Evolutionary conservation across 2,797 vertebrate species (phyloP).

Genomic region (Odontamblyopus rebecca): DNA sequence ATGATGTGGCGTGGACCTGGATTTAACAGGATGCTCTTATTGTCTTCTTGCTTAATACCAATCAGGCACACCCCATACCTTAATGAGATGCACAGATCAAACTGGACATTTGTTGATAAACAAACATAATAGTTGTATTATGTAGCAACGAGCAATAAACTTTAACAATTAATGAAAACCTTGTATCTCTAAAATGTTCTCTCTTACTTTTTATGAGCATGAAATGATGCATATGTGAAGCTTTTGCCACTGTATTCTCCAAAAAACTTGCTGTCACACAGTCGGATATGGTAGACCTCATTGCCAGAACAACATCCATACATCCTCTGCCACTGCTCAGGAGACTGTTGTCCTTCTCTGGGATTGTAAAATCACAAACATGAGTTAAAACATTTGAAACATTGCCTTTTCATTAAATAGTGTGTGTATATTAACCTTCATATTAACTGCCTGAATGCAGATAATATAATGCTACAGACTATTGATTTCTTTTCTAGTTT

Average conservation of each 20-base stretch:
- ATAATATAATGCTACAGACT: neutral
- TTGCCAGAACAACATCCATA: constrained; percentile 97
- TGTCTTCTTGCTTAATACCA: constrained; percentile 87
- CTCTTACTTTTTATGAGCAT: constrained; percentile 97
- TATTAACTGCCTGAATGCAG: no score
- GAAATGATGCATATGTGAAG: constrained; percentile 97
- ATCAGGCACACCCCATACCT: constrained; percentile 91
- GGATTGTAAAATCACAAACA: neutral
- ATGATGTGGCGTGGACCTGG: constrained; percentile 89
- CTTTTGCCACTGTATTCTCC: constrained; percentile 96
- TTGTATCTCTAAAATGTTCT: neutral
- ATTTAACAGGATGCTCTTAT: constrained; percentile 89
- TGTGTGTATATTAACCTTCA: no score
- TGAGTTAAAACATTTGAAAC: neutral
- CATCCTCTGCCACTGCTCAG: constrained; percentile 96
- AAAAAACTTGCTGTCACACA: constrained; percentile 96
- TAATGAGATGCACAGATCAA: constrained; percentile 41
- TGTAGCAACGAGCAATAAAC: neutral
- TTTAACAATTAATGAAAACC: neutral
- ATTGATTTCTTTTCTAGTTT: constrained; percentile 24
- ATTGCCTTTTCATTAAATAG: no score
- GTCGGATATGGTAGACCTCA: constrained; percentile 95
- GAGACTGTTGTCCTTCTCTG: constrained; percentile 93
- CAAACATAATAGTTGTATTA: neutral
- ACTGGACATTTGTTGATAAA: neutral